Percentiles rank a stretch among this genome's conserved stretches.
Conservation (phyloP, 2,113 vertebrate genomes). For the Protobothrops flavoviridis region DNA sequence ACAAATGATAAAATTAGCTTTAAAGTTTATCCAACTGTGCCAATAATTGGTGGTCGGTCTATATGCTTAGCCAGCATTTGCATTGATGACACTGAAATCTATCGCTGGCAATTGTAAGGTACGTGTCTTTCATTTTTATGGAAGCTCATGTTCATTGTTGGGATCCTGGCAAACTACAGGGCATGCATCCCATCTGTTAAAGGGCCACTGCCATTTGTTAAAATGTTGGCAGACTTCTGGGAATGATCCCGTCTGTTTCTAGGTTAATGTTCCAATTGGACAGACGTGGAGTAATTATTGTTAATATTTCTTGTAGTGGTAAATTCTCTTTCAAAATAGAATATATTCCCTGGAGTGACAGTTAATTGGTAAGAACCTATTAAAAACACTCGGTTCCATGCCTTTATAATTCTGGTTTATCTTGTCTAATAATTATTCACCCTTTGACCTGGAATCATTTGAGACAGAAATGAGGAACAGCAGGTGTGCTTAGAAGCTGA, state of each 20-base stretch:
- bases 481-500: conserved; percentile 58
- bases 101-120: conserved; percentile 69
- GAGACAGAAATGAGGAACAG: conserved; percentile 63
- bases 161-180: conserved; percentile 71
- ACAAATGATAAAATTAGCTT: not conserved
- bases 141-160: conserved; percentile 75
- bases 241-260: conserved; percentile 62
- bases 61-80: conserved; percentile 48
- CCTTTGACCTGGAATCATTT: conserved; percentile 65
- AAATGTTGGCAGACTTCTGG: conserved; percentile 66
- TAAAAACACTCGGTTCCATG: conserved; percentile 64
- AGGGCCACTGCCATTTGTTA: conserved; percentile 68
- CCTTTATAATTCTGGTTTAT: conserved; percentile 61
- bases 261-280: conserved; percentile 63
- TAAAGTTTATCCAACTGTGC: not conserved
- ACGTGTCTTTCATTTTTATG: conserved; percentile 72
- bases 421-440: conserved; percentile 61
- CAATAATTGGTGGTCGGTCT: conserved; percentile 5
- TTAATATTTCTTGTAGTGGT: conserved; percentile 59
- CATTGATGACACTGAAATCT: conserved; percentile 56
- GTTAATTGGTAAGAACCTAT: conserved; percentile 66
- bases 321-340: conserved; percentile 28
- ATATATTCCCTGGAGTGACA: conserved; percentile 59
- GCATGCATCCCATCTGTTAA: conserved; percentile 73
- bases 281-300: conserved; percentile 63